Conservation (phyloP, 2,888 invertebrate species). For the Tinea trinotella region DNA sequence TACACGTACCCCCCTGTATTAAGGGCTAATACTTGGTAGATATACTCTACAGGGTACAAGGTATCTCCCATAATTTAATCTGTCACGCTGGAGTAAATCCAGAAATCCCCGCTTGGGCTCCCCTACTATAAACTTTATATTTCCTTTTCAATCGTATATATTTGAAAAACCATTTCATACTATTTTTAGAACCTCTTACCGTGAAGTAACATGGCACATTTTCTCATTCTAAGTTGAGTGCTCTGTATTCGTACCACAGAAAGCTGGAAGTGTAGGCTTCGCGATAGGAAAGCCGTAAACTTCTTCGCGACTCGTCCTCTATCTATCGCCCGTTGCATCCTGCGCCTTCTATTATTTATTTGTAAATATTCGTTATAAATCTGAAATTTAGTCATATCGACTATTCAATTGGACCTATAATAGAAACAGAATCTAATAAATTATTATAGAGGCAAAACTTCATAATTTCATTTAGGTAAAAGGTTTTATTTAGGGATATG, state of each 20-base stretch:
- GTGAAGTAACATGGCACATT: background rate
- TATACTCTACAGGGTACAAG: too few species aligned
- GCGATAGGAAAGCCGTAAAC: constrained; percentile 16
- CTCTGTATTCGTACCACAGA: constrained; percentile 10
- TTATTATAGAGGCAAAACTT: background rate
- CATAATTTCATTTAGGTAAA: background rate
- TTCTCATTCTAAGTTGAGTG: constrained; percentile 1
- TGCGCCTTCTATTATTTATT: background rate
- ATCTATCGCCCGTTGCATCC: constrained; percentile 1
- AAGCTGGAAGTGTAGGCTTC: constrained; percentile 16
- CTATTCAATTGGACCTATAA: too few species aligned
- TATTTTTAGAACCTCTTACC: background rate
- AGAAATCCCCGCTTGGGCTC: too few species aligned
- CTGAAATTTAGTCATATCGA: too few species aligned
- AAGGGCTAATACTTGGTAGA: too few species aligned
- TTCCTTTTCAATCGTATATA: background rate
- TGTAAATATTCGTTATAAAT: background rate
- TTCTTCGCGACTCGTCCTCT: constrained; percentile 15
- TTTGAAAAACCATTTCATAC: background rate
- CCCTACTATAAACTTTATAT: background rate
- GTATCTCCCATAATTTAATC: too few species aligned
- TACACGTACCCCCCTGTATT: too few species aligned
- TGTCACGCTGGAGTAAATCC: too few species aligned
- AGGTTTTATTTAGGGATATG: constrained; percentile 6
- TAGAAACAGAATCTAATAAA: too few species aligned